These are phyloP conservation scores for Pseudolaguvia tuberculata DNA, from an alignment of 2,113 vertebrate species.

Conservation along the genomic window DNA sequence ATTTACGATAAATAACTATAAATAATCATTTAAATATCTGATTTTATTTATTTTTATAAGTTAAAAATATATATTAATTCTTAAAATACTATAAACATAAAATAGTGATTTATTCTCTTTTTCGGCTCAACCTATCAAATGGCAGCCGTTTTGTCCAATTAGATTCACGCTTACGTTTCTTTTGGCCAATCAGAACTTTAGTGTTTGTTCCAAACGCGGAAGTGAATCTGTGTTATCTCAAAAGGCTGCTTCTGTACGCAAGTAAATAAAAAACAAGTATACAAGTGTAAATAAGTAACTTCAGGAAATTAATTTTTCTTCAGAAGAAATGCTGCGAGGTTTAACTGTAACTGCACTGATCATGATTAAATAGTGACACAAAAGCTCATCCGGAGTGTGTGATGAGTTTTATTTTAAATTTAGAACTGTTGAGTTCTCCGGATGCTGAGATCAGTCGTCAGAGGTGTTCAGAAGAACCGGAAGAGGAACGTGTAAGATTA, in stretches of 20 bases:
- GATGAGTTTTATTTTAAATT: background rate
- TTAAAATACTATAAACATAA: background rate
- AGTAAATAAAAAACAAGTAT: background rate
- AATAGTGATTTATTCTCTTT: background rate
- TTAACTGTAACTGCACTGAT: background rate
- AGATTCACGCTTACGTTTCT: slow-evolving; percentile 17
- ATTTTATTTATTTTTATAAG: background rate
- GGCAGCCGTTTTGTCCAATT: slow-evolving; percentile 6
- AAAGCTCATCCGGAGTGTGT: too few species aligned
- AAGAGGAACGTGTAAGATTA: background rate
- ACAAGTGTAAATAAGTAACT: too few species aligned
- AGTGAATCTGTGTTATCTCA: background rate
- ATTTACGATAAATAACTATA: too few species aligned
- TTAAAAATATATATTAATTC: background rate
- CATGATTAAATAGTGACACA: background rate
- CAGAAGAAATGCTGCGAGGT: background rate
- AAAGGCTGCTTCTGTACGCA: background rate
- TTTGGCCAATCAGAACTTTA: slow-evolving; percentile 18
- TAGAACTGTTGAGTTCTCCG: background rate
- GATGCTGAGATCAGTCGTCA: background rate
- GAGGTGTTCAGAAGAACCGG: background rate
- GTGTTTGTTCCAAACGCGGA: slow-evolving; percentile 17
- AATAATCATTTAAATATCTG: too few species aligned
- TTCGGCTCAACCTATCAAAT: background rate
- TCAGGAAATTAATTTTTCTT: background rate